These are phyloP conservation scores for Phocoena phocoena DNA, from an alignment of 2,113 vertebrate species.

Conservation along the genomic window DNA sequence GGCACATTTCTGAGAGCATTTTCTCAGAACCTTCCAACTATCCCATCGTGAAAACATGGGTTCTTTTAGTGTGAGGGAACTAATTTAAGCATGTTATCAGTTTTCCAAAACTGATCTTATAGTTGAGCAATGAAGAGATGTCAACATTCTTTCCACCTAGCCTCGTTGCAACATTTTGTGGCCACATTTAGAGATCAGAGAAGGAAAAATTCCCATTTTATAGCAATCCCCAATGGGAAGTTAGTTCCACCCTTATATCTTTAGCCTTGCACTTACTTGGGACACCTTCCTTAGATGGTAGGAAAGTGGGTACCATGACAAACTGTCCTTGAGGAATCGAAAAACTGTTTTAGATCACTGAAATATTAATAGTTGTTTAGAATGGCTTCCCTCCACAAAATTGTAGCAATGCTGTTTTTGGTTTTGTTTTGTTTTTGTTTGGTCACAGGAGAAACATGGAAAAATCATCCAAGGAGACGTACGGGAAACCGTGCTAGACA, in stretches of 20 bases:
- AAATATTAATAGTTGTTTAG: background rate
- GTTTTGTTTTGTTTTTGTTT: background rate
- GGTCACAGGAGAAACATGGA: background rate
- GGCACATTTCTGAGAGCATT: background rate
- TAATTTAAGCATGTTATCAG: background rate
- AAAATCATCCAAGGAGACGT: background rate
- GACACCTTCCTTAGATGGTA: background rate
- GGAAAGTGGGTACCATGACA: no score
- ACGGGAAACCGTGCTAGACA: background rate
- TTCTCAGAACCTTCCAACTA: background rate
- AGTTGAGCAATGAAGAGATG: conserved; percentile 47
- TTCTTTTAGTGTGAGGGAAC: background rate
- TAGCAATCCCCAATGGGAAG: background rate
- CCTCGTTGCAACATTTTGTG: background rate
- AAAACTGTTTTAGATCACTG: background rate
- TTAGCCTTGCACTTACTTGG: background rate
- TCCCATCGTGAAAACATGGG: background rate
- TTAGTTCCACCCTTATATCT: background rate
- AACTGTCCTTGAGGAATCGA: background rate
- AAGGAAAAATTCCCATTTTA: background rate
- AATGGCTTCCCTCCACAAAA: background rate
- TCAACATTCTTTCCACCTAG: conserved; percentile 53
- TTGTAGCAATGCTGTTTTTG: background rate
- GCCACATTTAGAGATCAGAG: conserved; percentile 8
- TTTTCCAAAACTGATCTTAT: conserved; percentile 20